phyloP scores from a whole-genome alignment of 2,113 vertebrate genomes.

The Aptenodytes forsteri region DNA sequence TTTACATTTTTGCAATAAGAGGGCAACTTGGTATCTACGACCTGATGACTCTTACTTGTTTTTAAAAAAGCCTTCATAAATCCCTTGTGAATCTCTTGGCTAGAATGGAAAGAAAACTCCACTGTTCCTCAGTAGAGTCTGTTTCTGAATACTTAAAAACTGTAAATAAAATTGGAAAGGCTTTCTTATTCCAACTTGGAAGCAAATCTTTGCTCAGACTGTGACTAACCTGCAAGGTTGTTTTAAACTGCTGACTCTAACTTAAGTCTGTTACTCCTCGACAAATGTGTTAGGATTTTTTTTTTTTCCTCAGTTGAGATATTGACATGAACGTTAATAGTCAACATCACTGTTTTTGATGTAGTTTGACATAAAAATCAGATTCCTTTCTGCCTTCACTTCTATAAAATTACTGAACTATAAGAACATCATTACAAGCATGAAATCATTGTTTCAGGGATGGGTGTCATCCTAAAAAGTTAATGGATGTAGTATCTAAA shows the following conservation, averaged over 20 bases:
- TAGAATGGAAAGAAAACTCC: background rate
- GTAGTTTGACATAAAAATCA: background rate
- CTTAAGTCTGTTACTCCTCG: background rate
- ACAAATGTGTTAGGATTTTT: background rate
- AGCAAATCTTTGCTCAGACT: background rate
- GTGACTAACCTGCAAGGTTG: background rate
- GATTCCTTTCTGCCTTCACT: background rate
- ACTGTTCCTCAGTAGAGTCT: background rate
- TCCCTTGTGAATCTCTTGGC: constrained; percentile 5
- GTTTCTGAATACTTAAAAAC: constrained; percentile 32
- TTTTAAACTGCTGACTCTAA: background rate
- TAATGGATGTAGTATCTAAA: background rate
- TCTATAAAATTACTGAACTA: background rate
- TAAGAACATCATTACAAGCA: background rate
- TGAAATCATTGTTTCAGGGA: background rate
- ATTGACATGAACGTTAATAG: background rate
- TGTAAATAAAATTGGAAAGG: background rate
- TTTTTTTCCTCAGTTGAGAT: background rate
- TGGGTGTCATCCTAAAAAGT: background rate
- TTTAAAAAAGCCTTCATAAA: background rate
- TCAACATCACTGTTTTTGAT: background rate
- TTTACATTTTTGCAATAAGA: constrained; percentile 59
- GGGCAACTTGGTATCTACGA: background rate
- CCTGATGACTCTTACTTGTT: constrained; percentile 2
- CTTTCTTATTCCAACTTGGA: constrained; percentile 16